Base-by-base conservation (phyloP, 2,797 vertebrate species). In the Galagoides demidoff region DNA sequence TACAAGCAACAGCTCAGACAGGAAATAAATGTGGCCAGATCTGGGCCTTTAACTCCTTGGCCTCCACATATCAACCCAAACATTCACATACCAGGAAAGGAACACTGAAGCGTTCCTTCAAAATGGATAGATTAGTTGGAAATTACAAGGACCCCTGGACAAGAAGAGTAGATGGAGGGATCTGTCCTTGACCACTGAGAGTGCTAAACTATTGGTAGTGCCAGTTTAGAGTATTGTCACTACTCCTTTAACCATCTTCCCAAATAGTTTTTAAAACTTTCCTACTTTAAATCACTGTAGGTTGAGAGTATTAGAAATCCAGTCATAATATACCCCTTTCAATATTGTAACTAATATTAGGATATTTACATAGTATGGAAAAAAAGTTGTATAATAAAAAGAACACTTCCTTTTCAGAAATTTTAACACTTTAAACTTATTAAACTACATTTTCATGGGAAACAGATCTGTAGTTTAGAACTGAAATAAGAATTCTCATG, bases 311-410 rank as follows among this genome's bases (percentile, higher is more conserved):
- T 83, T 74, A 70, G 63, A 94, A 78, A 73, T 74, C 63, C 8
- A 92, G 19, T 73, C n/a, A 88, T 39, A 59, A 74, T 66, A 64
- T n/a, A 74, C 8, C 39, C 49, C 63, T 49, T 84, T 90, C 37
- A 71, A 52, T 55, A 3, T 34, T 70, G 64, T 9, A 71, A 14
- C 9, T 83, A 74, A 70, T 90, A 87, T 27, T 49, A 81, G n/a
- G 19, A 94, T 87, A 85, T 94, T 88, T 94, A 92, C 17, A 55
- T 88, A 85, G 45, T 59, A 2, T 66, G 45, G 73, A 78, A 81
- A 61, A 27, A 52, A 71, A 52, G 19, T 9, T 37, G 81, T 66
- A 12, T 43, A 61, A 81, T 34, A 84, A 76, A 94, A 88, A 64
- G 17, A 88, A 55, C 20, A 45, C 3, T 82, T 52, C 39, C 45